Conservation (phyloP, 2,797 vertebrate genomes). For the Microhierax caerulescens region DNA sequence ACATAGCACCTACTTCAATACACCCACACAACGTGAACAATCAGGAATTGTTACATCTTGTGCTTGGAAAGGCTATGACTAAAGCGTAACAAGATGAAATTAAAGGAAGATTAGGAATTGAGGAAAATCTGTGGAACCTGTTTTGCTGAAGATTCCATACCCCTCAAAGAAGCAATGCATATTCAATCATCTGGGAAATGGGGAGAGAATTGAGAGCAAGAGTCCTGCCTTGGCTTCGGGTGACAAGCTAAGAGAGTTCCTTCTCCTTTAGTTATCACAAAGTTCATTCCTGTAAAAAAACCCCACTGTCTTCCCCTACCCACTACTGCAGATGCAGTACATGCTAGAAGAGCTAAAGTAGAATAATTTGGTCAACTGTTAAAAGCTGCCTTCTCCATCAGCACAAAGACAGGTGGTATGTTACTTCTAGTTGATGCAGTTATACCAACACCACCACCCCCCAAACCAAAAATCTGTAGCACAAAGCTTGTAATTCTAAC, state of each 20-base stretch:
- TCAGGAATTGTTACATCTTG: background rate
- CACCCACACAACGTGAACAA: background rate
- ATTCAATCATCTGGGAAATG: background rate
- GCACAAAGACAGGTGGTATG: background rate
- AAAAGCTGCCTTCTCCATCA: background rate
- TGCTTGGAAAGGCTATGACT: background rate
- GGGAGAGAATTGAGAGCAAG: background rate
- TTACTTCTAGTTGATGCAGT: background rate
- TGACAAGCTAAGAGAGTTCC: background rate
- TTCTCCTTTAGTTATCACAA: background rate
- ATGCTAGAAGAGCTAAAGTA: background rate
- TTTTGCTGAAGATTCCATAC: background rate
- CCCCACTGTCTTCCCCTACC: background rate
- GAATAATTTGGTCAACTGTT: background rate
- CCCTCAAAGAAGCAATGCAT: background rate
- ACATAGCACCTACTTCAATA: slow-evolving; percentile 4
- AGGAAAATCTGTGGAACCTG: background rate
- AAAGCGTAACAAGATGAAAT: slow-evolving; percentile 9
- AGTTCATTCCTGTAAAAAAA: background rate
- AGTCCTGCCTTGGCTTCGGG: slow-evolving; percentile 1
- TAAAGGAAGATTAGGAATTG: background rate
- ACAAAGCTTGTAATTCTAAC: background rate
- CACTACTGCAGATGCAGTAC: background rate
- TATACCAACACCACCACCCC: background rate
- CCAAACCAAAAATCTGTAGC: background rate